Base-by-base conservation (phyloP, 2,888 invertebrate genomes). In the Isoperla grammatica region DNA sequence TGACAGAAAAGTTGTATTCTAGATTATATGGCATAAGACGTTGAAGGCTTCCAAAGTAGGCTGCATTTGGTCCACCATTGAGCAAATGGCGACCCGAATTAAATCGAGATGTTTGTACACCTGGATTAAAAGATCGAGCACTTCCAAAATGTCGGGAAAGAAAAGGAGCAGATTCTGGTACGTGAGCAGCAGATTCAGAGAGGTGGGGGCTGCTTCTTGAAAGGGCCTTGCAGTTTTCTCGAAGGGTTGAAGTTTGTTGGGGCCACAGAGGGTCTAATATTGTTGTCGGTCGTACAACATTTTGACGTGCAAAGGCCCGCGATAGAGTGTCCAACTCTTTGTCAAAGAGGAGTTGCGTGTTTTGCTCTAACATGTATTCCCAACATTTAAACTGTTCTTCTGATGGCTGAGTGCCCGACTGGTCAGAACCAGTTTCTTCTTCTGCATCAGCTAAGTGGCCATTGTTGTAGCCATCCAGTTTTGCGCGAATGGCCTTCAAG, bases 281-380 rank as follows among this genome's bases (percentile, higher is more conserved):
- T 17, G 43, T n/a, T 42, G 37, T 49, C 12, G 54, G 57, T 46
- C 45, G 49, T 11, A 23, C 49, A 8, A 35, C 49, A 15, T 50
- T 50, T 13, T 64, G 61, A n/a, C 64, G 63, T 43, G 53, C 59
- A 61, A 67, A 66, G 4, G 67, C 68, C 43, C 69, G 66, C 0
- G 86, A 85, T 45, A 90, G 75, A 37, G 90, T 89, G 69, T 92
- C 90, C 53, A 92, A 73, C 73, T 93, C 93, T 70, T 91, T 91
- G 73, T 92, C 91, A 69, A 93, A 93, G 1, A 93, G 71, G 71
- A 92, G 78, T 71, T 92, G 92, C 0, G 92, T 92, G 69, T 93
- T 93, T 72, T 92, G 90, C 70, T 93, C 93, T 50, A 93, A 74
- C 90, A 93, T 92, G 69, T 93, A 93, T 68, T 93, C 93, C 93